These are phyloP conservation scores for Leptoteleia sp. DNA, from an alignment of 1,140 invertebrate genomes.

Conservation along the genomic window DNA sequence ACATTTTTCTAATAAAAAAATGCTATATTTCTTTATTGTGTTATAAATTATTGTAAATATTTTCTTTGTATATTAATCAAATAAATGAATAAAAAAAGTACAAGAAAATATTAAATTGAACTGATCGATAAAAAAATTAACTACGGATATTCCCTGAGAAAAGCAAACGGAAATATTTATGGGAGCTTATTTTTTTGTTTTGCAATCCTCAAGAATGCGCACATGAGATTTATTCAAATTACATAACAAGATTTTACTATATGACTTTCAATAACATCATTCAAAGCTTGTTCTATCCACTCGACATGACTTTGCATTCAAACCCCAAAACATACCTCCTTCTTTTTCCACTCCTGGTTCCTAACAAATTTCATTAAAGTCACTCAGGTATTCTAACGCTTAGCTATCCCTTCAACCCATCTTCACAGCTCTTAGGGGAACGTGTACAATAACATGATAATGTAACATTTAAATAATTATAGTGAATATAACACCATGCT, in stretches of 20 bases:
- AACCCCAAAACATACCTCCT: constrained; percentile 39
- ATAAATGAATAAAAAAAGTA: no score
- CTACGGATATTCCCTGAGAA: no score
- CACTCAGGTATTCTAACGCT: constrained; percentile 28
- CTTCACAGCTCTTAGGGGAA: constrained; percentile 4
- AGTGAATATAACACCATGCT: no score
- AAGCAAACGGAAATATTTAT: constrained; percentile 7
- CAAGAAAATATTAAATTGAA: no score
- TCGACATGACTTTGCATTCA: constrained; percentile 30
- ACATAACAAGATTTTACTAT: constrained; percentile 7
- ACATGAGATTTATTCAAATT: constrained; percentile 31
- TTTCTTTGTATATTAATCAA: no score
- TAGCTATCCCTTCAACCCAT: constrained; percentile 10
- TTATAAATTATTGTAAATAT: no score
- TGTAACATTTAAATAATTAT: background rate
- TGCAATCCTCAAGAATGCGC: constrained; percentile 3
- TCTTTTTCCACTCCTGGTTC: constrained; percentile 6
- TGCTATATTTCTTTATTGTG: no score
- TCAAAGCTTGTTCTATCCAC: constrained; percentile 17
- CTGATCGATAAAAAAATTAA: no score
- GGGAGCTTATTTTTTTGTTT: constrained; percentile 2
- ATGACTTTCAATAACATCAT: constrained; percentile 27
- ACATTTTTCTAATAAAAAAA: no score
- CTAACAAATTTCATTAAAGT: constrained; percentile 46
- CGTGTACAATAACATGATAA: constrained; percentile 9